phyloP scores from a whole-genome alignment of 2,797 vertebrate genomes.

The Pteropus rufus region DNA sequence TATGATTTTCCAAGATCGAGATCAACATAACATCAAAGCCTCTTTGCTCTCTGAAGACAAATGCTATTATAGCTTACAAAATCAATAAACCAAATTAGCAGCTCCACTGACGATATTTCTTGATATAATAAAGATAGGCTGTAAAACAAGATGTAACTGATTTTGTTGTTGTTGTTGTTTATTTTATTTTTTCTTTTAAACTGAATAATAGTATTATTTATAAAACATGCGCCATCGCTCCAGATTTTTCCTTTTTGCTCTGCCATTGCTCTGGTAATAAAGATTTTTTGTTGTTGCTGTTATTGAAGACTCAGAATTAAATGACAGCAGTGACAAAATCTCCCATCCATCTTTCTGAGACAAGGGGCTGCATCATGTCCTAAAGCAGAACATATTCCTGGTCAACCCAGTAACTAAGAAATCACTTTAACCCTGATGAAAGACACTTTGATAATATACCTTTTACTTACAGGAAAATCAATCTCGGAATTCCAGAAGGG shows the following conservation, averaged over 20 bases:
- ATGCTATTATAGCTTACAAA: neutral
- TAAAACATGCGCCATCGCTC: neutral
- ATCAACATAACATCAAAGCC: neutral
- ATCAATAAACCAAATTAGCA: neutral
- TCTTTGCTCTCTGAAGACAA: neutral
- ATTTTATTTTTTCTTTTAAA: neutral
- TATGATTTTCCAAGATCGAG: neutral
- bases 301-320: neutral
- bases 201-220: neutral
- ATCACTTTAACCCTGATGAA: neutral
- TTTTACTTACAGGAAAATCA: neutral
- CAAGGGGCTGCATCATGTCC: neutral
- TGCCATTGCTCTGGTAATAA: neutral
- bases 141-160: neutral
- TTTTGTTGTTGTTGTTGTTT: neutral
- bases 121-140: neutral
- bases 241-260: neutral
- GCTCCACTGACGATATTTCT: neutral
- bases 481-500: neutral
- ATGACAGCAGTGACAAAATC: neutral
- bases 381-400: neutral
- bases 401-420: neutral
- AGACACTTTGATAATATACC: neutral
- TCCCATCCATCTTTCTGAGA: neutral
- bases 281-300: neutral